A percentile compares a stretch with the other conserved stretches of the same genome.
phyloP scores from a whole-genome alignment of 1,140 invertebrate genomes.

The Coptotermes formosanus region DNA sequence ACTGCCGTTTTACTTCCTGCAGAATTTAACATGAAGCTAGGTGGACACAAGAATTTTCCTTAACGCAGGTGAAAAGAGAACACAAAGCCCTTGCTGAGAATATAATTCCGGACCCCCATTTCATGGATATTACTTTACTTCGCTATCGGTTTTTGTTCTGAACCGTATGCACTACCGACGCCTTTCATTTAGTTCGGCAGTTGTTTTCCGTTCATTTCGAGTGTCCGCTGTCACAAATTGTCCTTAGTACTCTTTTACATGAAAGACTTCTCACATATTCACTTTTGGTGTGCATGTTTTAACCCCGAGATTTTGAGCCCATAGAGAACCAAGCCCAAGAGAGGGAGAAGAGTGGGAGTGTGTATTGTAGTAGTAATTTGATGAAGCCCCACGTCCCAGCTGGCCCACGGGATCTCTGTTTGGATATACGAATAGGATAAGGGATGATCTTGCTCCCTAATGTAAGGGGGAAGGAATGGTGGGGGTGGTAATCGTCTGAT shows the following conservation, averaged over 20 bases:
- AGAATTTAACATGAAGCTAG: too few species aligned
- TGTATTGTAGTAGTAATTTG: conserved; percentile 27
- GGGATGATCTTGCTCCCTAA: conserved; percentile 24
- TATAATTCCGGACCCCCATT: too few species aligned
- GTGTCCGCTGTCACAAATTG: too few species aligned
- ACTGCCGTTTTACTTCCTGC: too few species aligned
- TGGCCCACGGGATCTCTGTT: conserved; percentile 18
- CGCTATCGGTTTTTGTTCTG: too few species aligned
- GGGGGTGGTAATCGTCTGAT: conserved; percentile 1
- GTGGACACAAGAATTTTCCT: too few species aligned
- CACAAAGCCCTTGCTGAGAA: too few species aligned
- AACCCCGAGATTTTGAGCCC: conserved; percentile 27
- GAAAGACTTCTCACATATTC: background rate
- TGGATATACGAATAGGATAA: conserved; percentile 20
- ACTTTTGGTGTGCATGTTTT: conserved; percentile 22
- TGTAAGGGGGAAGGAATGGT: background rate
- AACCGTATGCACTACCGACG: too few species aligned
- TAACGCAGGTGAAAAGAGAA: too few species aligned
- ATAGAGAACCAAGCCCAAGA: background rate
- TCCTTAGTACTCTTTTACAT: background rate
- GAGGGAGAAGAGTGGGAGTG: background rate
- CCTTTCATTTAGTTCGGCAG: too few species aligned
- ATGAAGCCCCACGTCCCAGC: conserved; percentile 25
- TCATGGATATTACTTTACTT: too few species aligned
- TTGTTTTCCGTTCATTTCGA: too few species aligned